A percentile compares a stretch with the other conserved stretches of the same genome.
Evolutionary conservation across 2,113 vertebrate genomes (phyloP).

Genomic region (Brevimyrus niger): DNA sequence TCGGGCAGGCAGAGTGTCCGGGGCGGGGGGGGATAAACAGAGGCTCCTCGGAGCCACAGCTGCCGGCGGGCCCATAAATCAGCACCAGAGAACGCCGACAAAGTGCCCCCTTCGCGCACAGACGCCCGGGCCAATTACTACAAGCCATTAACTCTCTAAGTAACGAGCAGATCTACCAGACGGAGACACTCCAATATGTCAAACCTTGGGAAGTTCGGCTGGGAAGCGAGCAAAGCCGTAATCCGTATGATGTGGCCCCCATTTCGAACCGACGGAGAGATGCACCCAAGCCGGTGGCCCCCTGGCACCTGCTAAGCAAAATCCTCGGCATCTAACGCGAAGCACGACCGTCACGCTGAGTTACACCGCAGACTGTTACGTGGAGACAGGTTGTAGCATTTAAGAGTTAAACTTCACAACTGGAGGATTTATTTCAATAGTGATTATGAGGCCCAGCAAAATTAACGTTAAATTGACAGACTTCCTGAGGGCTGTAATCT

Average conservation of each 20-base stretch:
- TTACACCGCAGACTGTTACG: background rate
- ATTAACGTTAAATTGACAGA: background rate
- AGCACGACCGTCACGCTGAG: background rate
- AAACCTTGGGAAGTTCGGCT: slow-evolving; percentile 17
- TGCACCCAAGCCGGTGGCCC: background rate
- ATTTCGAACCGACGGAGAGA: background rate
- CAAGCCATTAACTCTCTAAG: slow-evolving; percentile 64
- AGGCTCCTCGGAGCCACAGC: slow-evolving; percentile 35
- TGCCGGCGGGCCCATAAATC: slow-evolving; percentile 56
- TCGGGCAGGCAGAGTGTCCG: background rate
- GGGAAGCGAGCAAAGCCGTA: slow-evolving; percentile 18
- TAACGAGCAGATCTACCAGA: slow-evolving; percentile 55
- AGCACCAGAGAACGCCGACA: slow-evolving; percentile 49
- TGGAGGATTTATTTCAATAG: background rate
- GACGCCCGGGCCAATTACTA: slow-evolving; percentile 66
- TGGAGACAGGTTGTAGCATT: background rate
- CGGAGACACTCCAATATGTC: slow-evolving; percentile 56
- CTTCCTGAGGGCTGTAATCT: background rate
- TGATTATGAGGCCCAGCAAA: background rate
- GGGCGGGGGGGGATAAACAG: background rate
- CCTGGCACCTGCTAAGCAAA: background rate
- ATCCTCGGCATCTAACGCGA: background rate
- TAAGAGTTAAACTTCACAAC: background rate
- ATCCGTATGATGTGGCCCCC: slow-evolving; percentile 12
- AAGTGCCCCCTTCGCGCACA: slow-evolving; percentile 52